These are phyloP conservation scores for Agrochola macilenta DNA, from an alignment of 2,888 invertebrate genomes.

Conservation along the genomic window DNA sequence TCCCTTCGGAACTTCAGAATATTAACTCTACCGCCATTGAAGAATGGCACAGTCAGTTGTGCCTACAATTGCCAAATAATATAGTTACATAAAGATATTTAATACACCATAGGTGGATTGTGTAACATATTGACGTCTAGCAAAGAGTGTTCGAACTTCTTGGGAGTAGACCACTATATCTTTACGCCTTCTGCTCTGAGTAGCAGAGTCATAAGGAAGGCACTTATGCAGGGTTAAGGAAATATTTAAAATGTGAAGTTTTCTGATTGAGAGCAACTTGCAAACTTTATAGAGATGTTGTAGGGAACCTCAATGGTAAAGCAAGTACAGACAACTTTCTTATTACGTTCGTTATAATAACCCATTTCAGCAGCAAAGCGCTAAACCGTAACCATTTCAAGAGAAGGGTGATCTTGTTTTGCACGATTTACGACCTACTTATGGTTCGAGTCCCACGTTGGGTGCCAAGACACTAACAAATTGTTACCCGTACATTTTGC, in stretches of 20 bases:
- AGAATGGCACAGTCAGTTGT: not conserved
- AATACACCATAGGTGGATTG: not conserved
- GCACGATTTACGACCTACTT: not conserved
- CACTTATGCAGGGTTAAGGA: no score
- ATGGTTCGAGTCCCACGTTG: not conserved
- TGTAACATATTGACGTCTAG: no score
- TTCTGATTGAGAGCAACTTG: no score
- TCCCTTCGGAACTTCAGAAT: not conserved
- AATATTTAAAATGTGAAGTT: no score
- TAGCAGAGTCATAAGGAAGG: no score
- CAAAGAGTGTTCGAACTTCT: no score
- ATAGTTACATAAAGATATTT: not conserved
- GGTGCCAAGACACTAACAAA: not conserved
- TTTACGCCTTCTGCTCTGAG: no score
- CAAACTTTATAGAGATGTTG: no score
- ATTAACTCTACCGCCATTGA: not conserved
- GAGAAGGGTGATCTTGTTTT: not conserved
- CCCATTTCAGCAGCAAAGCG: not conserved
- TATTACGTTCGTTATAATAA: not conserved
- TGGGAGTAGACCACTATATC: no score
- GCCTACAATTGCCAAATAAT: not conserved
- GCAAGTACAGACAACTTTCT: not conserved
- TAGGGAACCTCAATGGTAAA: no score
- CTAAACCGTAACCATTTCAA: not conserved
- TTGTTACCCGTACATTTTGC: not conserved